These are phyloP conservation scores for Schizaphis graminum DNA, from an alignment of 2,888 invertebrate species.

Conservation along the genomic window DNA sequence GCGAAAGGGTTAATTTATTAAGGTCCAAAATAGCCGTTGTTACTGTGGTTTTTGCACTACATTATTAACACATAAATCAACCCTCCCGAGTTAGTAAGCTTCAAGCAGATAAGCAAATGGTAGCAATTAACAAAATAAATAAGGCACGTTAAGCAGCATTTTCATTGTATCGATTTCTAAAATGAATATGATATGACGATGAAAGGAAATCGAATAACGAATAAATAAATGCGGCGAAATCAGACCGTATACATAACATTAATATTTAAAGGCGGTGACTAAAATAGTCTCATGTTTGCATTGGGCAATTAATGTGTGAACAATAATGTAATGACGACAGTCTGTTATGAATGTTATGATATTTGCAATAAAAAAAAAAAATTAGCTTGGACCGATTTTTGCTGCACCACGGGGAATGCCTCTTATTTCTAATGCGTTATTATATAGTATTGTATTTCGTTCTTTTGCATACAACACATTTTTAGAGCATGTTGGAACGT, in stretches of 20 bases:
- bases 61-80: constrained; percentile 58
- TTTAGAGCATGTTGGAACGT: neutral
- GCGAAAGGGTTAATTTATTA: constrained; percentile 51
- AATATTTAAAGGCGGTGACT: neutral
- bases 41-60: constrained; percentile 43
- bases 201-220: neutral
- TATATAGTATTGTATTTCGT: neutral
- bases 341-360: neutral
- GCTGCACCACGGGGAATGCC: neutral
- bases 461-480: neutral
- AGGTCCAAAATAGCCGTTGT: constrained; percentile 45
- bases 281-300: neutral
- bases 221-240: neutral
- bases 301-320: neutral
- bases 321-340: neutral
- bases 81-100: constrained; percentile 21
- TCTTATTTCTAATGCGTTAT: neutral
- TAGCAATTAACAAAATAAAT: constrained; percentile 52
- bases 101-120: constrained; percentile 55
- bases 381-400: neutral
- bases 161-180: constrained; percentile 25
- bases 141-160: constrained; percentile 37
- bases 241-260: neutral
- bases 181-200: neutral
- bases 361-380: neutral